These are phyloP conservation scores for Pelodiscus sinensis DNA, from an alignment of 2,113 vertebrate genomes.

Conservation along the genomic window DNA sequence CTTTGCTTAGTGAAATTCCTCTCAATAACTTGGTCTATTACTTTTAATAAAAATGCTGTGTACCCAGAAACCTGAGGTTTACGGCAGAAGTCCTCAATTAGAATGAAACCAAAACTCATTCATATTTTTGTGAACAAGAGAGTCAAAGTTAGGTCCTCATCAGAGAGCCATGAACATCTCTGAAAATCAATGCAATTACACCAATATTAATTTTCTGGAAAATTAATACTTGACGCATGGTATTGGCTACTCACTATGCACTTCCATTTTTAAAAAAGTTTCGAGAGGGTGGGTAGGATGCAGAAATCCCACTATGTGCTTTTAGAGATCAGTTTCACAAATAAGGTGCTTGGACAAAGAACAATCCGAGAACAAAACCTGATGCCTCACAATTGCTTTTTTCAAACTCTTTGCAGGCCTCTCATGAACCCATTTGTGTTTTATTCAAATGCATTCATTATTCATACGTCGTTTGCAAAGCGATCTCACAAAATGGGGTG, in stretches of 20 bases:
- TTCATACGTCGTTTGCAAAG: too few species aligned
- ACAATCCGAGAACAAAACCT: background rate
- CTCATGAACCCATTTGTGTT: too few species aligned
- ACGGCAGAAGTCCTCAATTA: slow-evolving; percentile 1
- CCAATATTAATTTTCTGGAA: background rate
- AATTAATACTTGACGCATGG: background rate
- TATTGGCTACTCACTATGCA: background rate
- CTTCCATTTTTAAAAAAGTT: background rate
- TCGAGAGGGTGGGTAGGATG: background rate
- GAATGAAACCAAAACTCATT: slow-evolving; percentile 25
- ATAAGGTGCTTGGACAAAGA: background rate
- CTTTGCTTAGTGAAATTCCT: slow-evolving; percentile 41
- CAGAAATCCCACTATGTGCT: background rate
- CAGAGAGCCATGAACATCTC: rapidly evolving
- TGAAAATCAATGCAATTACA: background rate
- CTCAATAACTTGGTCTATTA: slow-evolving; percentile 24
- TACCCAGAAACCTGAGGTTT: slow-evolving; percentile 21
- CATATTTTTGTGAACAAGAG: background rate
- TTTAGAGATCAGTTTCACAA: background rate
- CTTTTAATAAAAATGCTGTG: slow-evolving; percentile 39
- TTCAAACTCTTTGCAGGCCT: background rate
- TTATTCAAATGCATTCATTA: too few species aligned
- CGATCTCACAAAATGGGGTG: background rate
- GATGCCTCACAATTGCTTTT: background rate
- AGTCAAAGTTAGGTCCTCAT: background rate